phyloP scores from a whole-genome alignment of 2,113 vertebrate species.

The Rhadina sibilatrix region DNA sequence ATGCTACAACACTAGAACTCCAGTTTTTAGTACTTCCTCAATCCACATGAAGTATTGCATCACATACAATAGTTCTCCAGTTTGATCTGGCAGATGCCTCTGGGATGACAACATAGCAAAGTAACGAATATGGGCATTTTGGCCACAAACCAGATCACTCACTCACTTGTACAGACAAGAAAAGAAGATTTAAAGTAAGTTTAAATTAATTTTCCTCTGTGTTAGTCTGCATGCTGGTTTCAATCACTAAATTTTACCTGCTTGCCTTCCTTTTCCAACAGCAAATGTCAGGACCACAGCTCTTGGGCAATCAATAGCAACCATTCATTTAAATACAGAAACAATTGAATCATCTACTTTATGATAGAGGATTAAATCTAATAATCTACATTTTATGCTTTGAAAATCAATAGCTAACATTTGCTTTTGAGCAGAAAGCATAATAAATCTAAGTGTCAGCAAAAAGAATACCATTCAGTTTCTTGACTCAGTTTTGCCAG shows the following conservation, averaged over 20 bases:
- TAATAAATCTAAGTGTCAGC: neutral
- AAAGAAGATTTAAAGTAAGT: neutral
- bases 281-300: neutral
- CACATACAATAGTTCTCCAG: neutral
- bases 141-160: neutral
- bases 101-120: neutral
- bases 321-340: neutral
- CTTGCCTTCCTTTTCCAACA: neutral
- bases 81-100: neutral
- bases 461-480: neutral
- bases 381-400: neutral
- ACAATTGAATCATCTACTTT: neutral
- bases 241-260: neutral
- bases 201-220: neutral
- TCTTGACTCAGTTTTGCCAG: neutral
- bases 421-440: neutral
- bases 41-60: neutral
- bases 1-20: neutral
- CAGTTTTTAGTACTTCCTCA: neutral
- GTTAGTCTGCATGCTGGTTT: neutral
- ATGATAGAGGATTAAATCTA: neutral
- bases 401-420: neutral
- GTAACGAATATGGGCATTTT: neutral
- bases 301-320: neutral
- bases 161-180: neutral